Base-by-base conservation (phyloP, 1,140 invertebrate genomes). In the Popillia japonica region DNA sequence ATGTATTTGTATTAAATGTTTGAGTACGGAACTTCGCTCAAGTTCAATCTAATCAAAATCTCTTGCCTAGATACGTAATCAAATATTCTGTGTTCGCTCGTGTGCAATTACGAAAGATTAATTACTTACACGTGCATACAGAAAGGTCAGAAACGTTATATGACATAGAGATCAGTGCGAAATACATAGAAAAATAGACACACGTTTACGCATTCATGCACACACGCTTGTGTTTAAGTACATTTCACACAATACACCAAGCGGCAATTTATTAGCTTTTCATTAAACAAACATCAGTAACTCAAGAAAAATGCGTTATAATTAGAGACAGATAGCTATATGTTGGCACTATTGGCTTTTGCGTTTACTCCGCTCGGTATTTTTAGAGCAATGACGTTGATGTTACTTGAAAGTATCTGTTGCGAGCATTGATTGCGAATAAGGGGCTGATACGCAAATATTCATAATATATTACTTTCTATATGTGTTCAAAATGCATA, bases 71-170 rank as follows among this genome's bases (percentile, higher is more conserved):
- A 20, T 17, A 64, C 61, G 22, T 64, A 64, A 64, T 64, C 61
- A 64, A 64, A 64, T 64, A 64, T 64, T 64, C 61, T 64, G 61
- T 20, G 61, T 64, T 23, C 61, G 61, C 61, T 64, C 61, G 61
- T 64, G 61, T 64, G 61, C 61, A 27, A 64, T 64, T 64, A 64
- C 17, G 61, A 64, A 64, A 64, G n/a, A 64, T 64, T 64, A 64
- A 64, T 64, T 64, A 27, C 61, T 23, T 27, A 64, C 61, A 64
- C 61, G 23, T 64, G 61, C 61, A 64, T 64, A 20, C 17, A 20
- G 61, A 64, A 64, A 64, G 61, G 61, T 64, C 61, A 27, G 22
- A 64, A 17, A 11, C 61, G 61, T 64, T 64, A 64, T 22, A 20
- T 11, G 61, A 64, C 61, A 6, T 20, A 59, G 23, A 27, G 20